Evolutionary conservation across 2,797 vertebrate genomes (phyloP).

Genomic region (Periparus ater): DNA sequence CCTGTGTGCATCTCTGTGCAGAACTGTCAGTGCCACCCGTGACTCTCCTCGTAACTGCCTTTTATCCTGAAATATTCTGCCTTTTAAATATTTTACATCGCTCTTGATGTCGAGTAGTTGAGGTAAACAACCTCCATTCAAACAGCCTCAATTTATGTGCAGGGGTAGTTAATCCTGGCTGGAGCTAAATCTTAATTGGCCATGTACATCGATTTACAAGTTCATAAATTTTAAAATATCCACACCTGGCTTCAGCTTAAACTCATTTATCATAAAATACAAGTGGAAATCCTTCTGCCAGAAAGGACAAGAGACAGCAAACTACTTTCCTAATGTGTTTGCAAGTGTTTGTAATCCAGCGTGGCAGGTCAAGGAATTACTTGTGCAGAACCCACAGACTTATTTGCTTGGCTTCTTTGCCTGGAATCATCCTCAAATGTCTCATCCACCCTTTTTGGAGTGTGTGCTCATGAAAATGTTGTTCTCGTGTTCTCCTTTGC

Average conservation of each 20-base stretch:
- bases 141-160: slow-evolving; percentile 10
- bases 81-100: slow-evolving; percentile 42
- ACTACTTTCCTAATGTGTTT: background rate
- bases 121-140: slow-evolving; percentile 50
- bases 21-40: background rate
- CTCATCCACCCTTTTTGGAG: slow-evolving; percentile 18
- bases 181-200: slow-evolving; percentile 56
- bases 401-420: background rate
- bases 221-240: slow-evolving; percentile 65
- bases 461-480: slow-evolving; percentile 25
- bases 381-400: background rate
- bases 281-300: slow-evolving; percentile 39
- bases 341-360: slow-evolving; percentile 42
- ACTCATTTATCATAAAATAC: slow-evolving; percentile 44
- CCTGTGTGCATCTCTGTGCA: background rate
- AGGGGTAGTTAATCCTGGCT: slow-evolving; percentile 20
- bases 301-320: background rate
- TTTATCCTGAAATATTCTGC: slow-evolving; percentile 38
- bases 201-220: slow-evolving; percentile 38
- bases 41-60: background rate
- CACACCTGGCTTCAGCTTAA: slow-evolving; percentile 50
- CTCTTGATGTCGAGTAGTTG: slow-evolving; percentile 13
- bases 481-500: slow-evolving; percentile 23
- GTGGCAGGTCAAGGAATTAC: slow-evolving; percentile 6
- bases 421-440: background rate